A percentile compares a stretch with the other conserved stretches of the same genome.
Conservation (phyloP, 2,113 vertebrate genomes). For the Gobius niger region DNA sequence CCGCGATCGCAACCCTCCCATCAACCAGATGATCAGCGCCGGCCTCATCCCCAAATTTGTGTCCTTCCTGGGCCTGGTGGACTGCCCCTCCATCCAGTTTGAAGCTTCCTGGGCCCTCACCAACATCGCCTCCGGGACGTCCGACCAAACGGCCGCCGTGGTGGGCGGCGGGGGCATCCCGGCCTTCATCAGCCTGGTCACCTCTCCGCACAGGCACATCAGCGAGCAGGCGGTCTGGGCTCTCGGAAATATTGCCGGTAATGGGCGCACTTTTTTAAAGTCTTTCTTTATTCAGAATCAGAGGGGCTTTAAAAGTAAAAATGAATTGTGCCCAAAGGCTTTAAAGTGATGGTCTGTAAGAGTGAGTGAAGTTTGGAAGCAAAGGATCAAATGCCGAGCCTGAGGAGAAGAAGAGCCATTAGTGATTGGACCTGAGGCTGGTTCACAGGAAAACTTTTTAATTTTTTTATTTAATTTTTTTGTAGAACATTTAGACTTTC, state of each 20-base stretch:
- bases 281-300: not conserved
- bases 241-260: constrained; percentile 81
- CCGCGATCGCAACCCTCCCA: constrained; percentile 92
- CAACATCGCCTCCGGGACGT: constrained; percentile 95
- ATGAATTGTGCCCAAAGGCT: too few species aligned
- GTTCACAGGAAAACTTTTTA: too few species aligned
- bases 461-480: too few species aligned
- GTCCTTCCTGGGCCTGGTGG: constrained; percentile 80
- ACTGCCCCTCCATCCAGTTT: constrained; percentile 91
- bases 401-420: too few species aligned
- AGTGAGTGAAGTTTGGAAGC: too few species aligned
- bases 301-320: too few species aligned
- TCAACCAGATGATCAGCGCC: constrained; percentile 88
- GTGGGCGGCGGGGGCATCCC: constrained; percentile 91
- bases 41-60: constrained; percentile 95
- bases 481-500: too few species aligned
- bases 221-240: constrained; percentile 81
- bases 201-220: constrained; percentile 76
- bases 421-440: too few species aligned
- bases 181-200: constrained; percentile 76
- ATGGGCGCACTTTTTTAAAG: not conserved
- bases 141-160: constrained; percentile 92
- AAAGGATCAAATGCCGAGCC: too few species aligned
- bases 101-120: constrained; percentile 98
- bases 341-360: too few species aligned